These are phyloP conservation scores for Nectonema munidae DNA, from an alignment of 2,888 invertebrate species.

Conservation along the genomic window DNA sequence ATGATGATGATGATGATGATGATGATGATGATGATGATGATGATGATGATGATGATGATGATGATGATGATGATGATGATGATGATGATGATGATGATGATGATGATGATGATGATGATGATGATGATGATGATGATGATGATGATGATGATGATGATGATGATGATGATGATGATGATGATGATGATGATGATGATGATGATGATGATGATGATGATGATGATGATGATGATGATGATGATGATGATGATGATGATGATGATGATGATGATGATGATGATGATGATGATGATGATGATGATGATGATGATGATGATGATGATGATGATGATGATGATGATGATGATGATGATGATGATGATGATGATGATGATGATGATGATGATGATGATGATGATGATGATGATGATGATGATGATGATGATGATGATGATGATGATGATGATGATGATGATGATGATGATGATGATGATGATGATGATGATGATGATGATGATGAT, in stretches of 20 bases:
- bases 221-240: slow-evolving; percentile 7
- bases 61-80: slow-evolving; percentile 10
- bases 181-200: slow-evolving; percentile 8
- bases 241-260: slow-evolving; percentile 6
- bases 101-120: slow-evolving; percentile 7
- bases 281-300: slow-evolving; percentile 30
- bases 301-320: slow-evolving; percentile 21
- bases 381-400: slow-evolving; percentile 12
- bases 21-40: slow-evolving; percentile 12
- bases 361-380: slow-evolving; percentile 11
- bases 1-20: slow-evolving; percentile 12
- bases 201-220: slow-evolving; percentile 7
- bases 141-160: slow-evolving; percentile 7
- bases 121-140: slow-evolving; percentile 8
- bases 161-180: slow-evolving; percentile 7
- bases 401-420: slow-evolving; percentile 10
- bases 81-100: slow-evolving; percentile 7
- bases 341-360: slow-evolving; percentile 7
- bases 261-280: slow-evolving; percentile 7
- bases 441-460: slow-evolving; percentile 11
- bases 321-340: slow-evolving; percentile 12
- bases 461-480: slow-evolving; percentile 12
- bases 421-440: slow-evolving; percentile 10
- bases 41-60: slow-evolving; percentile 12
- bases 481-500: slow-evolving; percentile 7